These are phyloP conservation scores for Gnatocerus cornutus DNA, from an alignment of 2,888 invertebrate species.

Conservation along the genomic window DNA sequence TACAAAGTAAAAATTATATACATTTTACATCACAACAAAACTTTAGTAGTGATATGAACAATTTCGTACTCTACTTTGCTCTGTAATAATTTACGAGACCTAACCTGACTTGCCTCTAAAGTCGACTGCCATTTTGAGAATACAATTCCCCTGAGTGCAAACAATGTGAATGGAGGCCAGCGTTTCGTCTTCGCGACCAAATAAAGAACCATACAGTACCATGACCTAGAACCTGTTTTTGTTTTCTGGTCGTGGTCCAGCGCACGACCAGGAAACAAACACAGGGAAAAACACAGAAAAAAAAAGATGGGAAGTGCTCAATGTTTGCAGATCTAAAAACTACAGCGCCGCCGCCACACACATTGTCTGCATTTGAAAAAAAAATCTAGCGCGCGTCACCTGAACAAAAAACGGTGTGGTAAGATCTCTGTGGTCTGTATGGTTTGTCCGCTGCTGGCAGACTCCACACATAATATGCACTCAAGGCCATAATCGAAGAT, in stretches of 20 bases:
- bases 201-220: constrained; percentile 62
- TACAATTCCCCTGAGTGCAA: constrained; percentile 79
- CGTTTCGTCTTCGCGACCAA: constrained; percentile 62
- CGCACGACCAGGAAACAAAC: constrained; percentile 10
- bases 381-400: constrained; percentile 36
- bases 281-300: constrained; percentile 19
- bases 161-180: constrained; percentile 92
- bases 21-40: constrained; percentile 64
- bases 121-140: constrained; percentile 57
- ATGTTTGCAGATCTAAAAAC: constrained; percentile 46
- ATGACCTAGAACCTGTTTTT: constrained; percentile 37
- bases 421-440: constrained; percentile 67
- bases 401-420: constrained; percentile 59
- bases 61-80: constrained; percentile 54
- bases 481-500: constrained; percentile 67
- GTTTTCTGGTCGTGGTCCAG: constrained; percentile 10
- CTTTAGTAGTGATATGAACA: constrained; percentile 61
- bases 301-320: constrained; percentile 13
- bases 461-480: constrained; percentile 71
- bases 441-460: constrained; percentile 69
- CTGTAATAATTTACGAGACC: constrained; percentile 54
- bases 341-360: constrained; percentile 74
- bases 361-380: constrained; percentile 76
- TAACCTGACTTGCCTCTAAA: constrained; percentile 64
- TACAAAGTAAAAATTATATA: constrained; percentile 60